Evolutionary conservation across 2,113 vertebrate species (phyloP).

Genomic region (Zonotrichia leucophrys): DNA sequence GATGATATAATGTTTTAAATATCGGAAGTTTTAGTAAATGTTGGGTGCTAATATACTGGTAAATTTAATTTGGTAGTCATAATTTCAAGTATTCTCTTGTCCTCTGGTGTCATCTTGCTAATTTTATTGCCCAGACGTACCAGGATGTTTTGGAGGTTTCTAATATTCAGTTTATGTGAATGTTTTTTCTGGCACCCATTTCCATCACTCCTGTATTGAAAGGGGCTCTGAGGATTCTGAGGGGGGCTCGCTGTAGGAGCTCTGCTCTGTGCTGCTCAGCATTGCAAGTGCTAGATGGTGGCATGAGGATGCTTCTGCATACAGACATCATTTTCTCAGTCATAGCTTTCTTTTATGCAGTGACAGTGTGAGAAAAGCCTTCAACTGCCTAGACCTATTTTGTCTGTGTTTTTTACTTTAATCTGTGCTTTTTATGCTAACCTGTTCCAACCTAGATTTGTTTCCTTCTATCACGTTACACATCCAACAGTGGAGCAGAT

Average conservation of each 20-base stretch:
- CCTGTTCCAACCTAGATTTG: not conserved
- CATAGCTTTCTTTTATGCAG: not conserved
- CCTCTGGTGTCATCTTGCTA: not conserved
- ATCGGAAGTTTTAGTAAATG: not conserved
- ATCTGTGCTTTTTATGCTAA: fast-evolving
- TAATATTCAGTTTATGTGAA: not conserved
- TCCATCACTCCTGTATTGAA: not conserved
- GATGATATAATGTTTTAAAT: not conserved
- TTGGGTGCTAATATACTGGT: not conserved
- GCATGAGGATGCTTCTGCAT: not conserved
- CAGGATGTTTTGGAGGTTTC: not conserved
- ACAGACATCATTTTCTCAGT: not conserved
- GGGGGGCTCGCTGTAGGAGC: not conserved
- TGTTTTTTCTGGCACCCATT: not conserved
- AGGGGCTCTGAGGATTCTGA: not conserved
- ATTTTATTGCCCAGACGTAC: not conserved
- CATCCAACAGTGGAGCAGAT: not conserved
- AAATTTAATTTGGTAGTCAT: not conserved
- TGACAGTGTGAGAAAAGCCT: not conserved
- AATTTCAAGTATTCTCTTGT: not conserved
- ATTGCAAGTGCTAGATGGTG: not conserved
- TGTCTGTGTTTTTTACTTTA: not conserved
- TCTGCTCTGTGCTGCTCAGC: not conserved
- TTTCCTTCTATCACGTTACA: not conserved
- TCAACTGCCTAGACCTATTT: not conserved